Evolutionary conservation across 2,797 vertebrate species (phyloP), one percentile per base, ranked within the genome.

Genomic region (Sparus aurata): DNA sequence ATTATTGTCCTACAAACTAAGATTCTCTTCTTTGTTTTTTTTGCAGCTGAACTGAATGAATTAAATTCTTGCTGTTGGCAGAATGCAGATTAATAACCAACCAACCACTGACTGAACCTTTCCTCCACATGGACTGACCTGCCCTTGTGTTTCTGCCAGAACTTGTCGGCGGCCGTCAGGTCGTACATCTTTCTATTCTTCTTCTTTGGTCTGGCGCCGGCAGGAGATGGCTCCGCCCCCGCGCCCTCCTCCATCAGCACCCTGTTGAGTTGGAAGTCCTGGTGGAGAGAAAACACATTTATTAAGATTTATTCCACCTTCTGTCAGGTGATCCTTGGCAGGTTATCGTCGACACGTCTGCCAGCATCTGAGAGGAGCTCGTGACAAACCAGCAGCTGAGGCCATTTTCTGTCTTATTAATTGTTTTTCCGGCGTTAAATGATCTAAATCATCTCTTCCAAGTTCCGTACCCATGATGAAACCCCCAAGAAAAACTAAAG

Each of bases 91-190:
- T 43, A n/a, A 43, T 22, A 43, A 43, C 10, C 20, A 6, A 34
- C 34, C 34, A 9, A 34, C 34, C 34, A 9, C 34, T 34, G 25
- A 54, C 13, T 53, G 16, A n/a, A 27, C 6, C 94, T 90, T 20
- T 15, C 2, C 59, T 15, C 20, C 17, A 12, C 25, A 4, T 12
- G 18, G 5, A 75, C 90, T 45, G 8, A 99, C 98, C 98, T 99
- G 94, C 98, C 98, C 93, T 98, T 99, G 94, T 99, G 98, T 60
- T 97, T 98, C 91, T 99, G 97, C 98, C 98, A 99, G 93, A 99
- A 99, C 90, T 87, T 96, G 95, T 99, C 98, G 45, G 96, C 96
- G 6, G 94, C 92, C 8, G 97, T 99, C 91, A 99, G 96, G 92
- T 99, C 98, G 41, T 98, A 99, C 61, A 93, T 96, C 88, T 97